phyloP scores from a whole-genome alignment of 2,113 vertebrate genomes.

The Bungarus multicinctus region DNA sequence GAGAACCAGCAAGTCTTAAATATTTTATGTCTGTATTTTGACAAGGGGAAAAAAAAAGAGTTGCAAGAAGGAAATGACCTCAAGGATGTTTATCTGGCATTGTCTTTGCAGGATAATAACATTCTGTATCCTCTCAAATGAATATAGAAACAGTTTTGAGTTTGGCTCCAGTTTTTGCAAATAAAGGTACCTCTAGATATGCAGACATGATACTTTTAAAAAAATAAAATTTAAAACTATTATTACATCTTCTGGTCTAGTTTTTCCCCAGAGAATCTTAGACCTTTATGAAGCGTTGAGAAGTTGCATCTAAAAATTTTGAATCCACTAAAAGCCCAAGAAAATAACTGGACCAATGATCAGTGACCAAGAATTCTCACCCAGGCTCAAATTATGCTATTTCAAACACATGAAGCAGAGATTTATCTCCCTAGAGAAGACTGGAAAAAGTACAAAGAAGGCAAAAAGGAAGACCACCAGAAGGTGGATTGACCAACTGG shows the following conservation, averaged over 20 bases:
- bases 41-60: conserved; percentile 14
- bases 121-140: neutral
- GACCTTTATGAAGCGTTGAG: neutral
- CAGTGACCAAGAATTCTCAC: neutral
- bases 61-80: conserved; percentile 33
- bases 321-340: neutral
- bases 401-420: neutral
- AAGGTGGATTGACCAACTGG: neutral
- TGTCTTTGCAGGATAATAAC: conserved; percentile 23
- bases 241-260: neutral
- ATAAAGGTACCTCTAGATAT: neutral
- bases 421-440: neutral
- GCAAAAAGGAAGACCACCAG: neutral
- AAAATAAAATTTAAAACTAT: neutral
- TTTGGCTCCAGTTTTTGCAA: neutral
- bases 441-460: neutral
- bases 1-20: conserved; percentile 52
- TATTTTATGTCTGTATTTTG: conserved; percentile 51
- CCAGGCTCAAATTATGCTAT: neutral
- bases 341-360: neutral
- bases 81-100: conserved; percentile 19
- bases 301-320: neutral
- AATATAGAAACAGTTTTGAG: neutral
- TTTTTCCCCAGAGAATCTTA: neutral
- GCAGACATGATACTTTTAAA: no score